Base-by-base conservation (phyloP, 2,888 invertebrate species). In the Drosophila leonis region DNA sequence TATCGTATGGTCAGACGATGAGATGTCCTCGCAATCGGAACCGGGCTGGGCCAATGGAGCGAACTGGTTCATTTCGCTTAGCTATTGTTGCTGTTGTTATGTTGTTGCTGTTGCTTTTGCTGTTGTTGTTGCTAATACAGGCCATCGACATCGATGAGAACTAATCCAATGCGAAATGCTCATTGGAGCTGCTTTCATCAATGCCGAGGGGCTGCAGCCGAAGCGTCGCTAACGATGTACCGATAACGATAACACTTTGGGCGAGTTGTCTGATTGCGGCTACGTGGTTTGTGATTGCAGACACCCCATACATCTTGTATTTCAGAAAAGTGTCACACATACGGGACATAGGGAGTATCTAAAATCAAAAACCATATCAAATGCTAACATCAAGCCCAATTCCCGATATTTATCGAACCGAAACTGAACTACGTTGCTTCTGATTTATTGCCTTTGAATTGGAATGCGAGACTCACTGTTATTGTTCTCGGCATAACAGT, bases 171-270 rank as follows among this genome's bases (percentile, higher is more conserved):
- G 76, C n/a, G 20, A 18, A 31, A 37, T 2, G 6, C 41, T 51
- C 65, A 82, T 72, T 82, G 65, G 79, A 80, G 62, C 33, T 52
- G 83, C 56, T 63, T 60, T 70, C 81, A 81, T 72, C 69, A 81
- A 81, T 72, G 63, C 31, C 82, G 69, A 66, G 66, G 54, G 27
- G 48, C 33, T 65, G 63, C 57, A 49, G 42, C 27, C 35, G 51
- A 18, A 51, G 33, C 27, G 12, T 6, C n/a, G 24, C 20, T 51
- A n/a, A 0, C 42, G 29, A 27, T 24, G n/a, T n/a, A 37, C 12
- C 57, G 52, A 51, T 42, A 42, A 15, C 55, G 57, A 49, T 63
- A 12, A 13, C 37, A 15, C 15, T 41, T 4, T 18, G 15, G n/a
- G 4, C 6, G 6, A 6, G 5, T 49, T 20, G 10, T 9, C 5